Evolutionary conservation across 1,140 invertebrate species (phyloP).

Genomic region (Papilio xuthus): DNA sequence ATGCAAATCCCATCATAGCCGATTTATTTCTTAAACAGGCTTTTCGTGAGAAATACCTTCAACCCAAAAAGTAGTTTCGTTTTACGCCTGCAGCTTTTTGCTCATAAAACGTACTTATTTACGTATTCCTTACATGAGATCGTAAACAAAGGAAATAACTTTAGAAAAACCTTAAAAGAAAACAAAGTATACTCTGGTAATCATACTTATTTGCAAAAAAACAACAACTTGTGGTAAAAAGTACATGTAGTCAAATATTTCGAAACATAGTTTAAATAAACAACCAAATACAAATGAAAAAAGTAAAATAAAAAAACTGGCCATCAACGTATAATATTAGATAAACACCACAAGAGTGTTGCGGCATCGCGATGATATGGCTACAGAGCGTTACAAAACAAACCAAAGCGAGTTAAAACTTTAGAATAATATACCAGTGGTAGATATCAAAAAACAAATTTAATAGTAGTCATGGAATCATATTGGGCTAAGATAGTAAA

Average conservation of each 20-base stretch:
- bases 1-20: conserved; percentile 1
- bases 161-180: neutral
- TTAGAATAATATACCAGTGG: neutral
- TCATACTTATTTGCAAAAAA: neutral
- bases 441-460: neutral
- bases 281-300: too few species aligned
- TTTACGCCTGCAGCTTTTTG: conserved; percentile 4
- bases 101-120: conserved; percentile 10
- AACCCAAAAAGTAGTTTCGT: conserved; percentile 10
- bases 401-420: too few species aligned
- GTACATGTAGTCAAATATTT: too few species aligned
- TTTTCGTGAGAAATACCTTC: conserved; percentile 5
- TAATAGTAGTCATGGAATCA: neutral
- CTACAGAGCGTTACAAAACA: too few species aligned
- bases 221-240: neutral
- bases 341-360: too few species aligned
- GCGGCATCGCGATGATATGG: too few species aligned
- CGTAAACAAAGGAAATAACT: conserved; percentile 20
- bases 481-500: neutral
- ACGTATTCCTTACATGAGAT: conserved; percentile 10
- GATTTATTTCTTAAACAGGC: neutral
- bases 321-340: too few species aligned
- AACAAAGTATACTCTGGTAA: neutral
- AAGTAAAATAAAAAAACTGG: too few species aligned
- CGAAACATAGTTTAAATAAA: too few species aligned